Conservation (phyloP, 1,140 invertebrate genomes). For the Potamilus streckersoni region DNA sequence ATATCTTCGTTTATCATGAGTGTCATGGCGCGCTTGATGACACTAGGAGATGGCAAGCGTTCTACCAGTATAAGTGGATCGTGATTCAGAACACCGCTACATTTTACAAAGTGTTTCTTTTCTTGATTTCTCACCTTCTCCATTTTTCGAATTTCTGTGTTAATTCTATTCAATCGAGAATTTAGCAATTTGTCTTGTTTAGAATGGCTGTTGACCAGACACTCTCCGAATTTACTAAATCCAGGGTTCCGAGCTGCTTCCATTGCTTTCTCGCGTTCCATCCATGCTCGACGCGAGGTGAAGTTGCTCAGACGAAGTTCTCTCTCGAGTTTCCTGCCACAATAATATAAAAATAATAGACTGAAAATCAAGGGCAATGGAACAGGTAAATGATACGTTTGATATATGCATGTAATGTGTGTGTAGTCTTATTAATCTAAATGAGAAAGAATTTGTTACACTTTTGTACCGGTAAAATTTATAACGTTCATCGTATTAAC, state of each 20-base stretch:
- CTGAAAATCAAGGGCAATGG: no score
- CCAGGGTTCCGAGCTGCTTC: conserved; percentile 44
- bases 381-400: no score
- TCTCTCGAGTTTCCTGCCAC: conserved; percentile 24
- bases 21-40: conserved; percentile 23
- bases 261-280: conserved; percentile 48
- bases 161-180: conserved; percentile 37
- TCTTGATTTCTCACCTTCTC: conserved; percentile 41
- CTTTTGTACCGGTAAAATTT: no score
- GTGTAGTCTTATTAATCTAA: no score
- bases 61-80: conserved; percentile 56
- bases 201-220: conserved; percentile 45
- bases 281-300: conserved; percentile 27
- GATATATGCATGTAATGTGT: no score
- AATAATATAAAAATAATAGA: background rate
- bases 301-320: conserved; percentile 19
- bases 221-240: conserved; percentile 48
- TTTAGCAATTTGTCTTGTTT: conserved; percentile 44
- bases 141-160: conserved; percentile 44
- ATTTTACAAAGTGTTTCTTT: conserved; percentile 48
- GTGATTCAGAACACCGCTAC: conserved; percentile 45
- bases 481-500: no score
- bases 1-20: conserved; percentile 14
- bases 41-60: conserved; percentile 42
- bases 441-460: no score